Conservation (phyloP, 2,888 invertebrate species). For the Syrphus vitripennis region DNA sequence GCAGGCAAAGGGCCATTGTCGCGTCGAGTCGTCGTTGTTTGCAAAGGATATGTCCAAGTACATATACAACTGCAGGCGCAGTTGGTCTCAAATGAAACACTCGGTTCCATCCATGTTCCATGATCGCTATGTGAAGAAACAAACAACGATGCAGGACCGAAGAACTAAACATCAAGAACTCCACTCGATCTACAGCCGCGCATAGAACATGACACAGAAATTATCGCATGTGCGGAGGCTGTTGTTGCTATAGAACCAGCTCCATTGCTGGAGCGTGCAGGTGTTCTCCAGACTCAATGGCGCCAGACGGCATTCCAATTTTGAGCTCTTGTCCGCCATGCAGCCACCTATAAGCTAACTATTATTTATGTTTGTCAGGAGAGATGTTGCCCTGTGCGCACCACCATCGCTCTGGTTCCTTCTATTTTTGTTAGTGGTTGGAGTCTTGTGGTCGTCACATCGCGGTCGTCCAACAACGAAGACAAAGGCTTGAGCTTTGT, state of each 20-base stretch:
- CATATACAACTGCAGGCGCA: conserved; percentile 36
- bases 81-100: conserved; percentile 24
- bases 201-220: conserved; percentile 58
- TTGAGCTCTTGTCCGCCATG: conserved; percentile 47
- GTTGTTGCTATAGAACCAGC: conserved; percentile 41
- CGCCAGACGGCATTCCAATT: conserved; percentile 73
- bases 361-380: conserved; percentile 69
- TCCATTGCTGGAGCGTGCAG: conserved; percentile 72
- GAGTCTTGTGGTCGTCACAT: conserved; percentile 18
- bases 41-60: conserved; percentile 59
- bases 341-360: conserved; percentile 59
- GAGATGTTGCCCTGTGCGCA: conserved; percentile 14
- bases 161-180: conserved; percentile 44
- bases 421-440: conserved; percentile 11
- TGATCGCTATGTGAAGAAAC: conserved; percentile 38
- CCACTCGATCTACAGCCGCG: conserved; percentile 5
- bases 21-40: conserved; percentile 23
- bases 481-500: conserved; percentile 56
- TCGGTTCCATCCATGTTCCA: conserved; percentile 17
- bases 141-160: conserved; percentile 22
- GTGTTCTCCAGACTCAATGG: conserved; percentile 77
- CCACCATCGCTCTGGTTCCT: conserved; percentile 2
- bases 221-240: conserved; percentile 69
- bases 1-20: conserved; percentile 1
- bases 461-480: not conserved